Conservation (phyloP, 2,113 vertebrate species). For the Malurus cyaneus region DNA sequence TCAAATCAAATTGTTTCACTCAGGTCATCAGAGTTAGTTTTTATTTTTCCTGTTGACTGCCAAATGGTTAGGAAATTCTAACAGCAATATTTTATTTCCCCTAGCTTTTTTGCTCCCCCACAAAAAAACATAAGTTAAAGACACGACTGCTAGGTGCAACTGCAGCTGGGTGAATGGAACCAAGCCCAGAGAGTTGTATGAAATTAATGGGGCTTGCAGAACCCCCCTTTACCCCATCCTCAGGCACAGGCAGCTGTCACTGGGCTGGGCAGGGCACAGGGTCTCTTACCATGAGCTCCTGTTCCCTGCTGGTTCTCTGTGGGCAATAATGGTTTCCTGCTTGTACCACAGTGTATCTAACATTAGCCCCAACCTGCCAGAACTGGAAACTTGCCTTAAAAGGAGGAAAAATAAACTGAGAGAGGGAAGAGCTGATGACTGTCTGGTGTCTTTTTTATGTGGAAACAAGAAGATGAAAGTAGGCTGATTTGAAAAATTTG, state of each 20-base stretch:
- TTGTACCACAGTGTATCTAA: neutral
- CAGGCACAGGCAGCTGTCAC: neutral
- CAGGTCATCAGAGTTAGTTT: neutral
- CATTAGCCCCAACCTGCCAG: neutral
- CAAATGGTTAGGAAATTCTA: neutral
- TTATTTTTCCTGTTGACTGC: neutral
- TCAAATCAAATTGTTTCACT: neutral
- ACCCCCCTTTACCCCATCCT: rapidly evolving
- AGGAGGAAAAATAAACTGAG: neutral
- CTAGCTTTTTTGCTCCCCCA: neutral
- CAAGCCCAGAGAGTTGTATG: neutral
- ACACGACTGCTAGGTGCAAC: neutral
- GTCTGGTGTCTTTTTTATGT: neutral
- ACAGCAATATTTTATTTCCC: neutral
- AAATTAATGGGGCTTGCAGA: neutral
- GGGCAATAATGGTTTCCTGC: neutral
- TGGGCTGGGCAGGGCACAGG: neutral
- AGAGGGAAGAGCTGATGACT: neutral
- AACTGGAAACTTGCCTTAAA: neutral
- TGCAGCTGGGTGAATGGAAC: neutral
- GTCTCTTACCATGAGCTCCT: neutral
- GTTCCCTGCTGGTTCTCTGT: rapidly evolving
- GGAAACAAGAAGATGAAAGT: neutral
- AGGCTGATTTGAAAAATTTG: neutral
- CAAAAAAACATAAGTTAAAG: neutral